Conservation (phyloP, 2,113 vertebrate genomes). For the Turdus rufiventris region DNA sequence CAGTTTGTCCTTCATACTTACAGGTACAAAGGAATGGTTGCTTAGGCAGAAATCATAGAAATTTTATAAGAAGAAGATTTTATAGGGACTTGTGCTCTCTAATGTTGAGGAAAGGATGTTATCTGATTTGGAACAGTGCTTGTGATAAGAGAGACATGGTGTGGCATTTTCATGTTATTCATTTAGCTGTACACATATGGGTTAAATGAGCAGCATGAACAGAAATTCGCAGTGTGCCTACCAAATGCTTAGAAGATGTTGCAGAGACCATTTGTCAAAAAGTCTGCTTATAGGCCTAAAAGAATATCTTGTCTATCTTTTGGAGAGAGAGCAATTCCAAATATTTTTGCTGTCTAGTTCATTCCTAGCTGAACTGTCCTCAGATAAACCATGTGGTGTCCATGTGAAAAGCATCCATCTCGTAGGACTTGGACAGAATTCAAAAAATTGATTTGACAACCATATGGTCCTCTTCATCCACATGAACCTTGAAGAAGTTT, state of each 20-base stretch:
- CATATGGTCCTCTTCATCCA: conserved; percentile 39
- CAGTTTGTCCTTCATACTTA: background rate
- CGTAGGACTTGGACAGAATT: background rate
- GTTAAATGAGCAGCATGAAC: background rate
- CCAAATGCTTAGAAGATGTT: background rate
- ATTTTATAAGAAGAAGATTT: background rate
- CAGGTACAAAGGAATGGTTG: background rate
- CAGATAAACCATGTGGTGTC: conserved; percentile 24
- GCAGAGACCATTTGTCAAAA: background rate
- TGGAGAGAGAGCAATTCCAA: background rate
- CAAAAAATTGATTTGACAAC: conserved; percentile 25
- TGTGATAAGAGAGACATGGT: background rate
- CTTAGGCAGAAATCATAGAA: background rate
- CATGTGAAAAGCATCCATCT: conserved; percentile 7
- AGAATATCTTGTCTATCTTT: background rate
- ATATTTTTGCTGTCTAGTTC: background rate
- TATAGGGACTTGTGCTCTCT: background rate
- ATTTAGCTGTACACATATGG: background rate
- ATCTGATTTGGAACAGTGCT: background rate
- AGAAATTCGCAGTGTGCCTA: background rate
- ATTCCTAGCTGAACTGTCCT: conserved; percentile 16
- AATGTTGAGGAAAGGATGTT: background rate
- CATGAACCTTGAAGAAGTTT: conserved; percentile 33
- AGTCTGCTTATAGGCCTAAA: background rate
- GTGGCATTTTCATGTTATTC: background rate